These are phyloP conservation scores for Orussus abietinus DNA, from an alignment of 1,140 invertebrate species.

Conservation along the genomic window DNA sequence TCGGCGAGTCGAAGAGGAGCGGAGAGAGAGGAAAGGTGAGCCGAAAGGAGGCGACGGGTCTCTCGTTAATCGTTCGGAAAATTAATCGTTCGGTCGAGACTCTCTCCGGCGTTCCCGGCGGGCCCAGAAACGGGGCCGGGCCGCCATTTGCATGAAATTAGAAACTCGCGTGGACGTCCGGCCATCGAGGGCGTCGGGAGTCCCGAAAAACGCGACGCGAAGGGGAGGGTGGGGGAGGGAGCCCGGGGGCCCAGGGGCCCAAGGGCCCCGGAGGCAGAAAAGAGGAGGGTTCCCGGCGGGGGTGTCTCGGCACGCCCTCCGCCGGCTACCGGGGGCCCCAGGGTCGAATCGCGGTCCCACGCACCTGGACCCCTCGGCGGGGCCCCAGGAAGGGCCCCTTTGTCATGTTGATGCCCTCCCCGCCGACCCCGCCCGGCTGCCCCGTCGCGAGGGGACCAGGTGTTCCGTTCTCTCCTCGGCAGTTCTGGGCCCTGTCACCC, in stretches of 20 bases:
- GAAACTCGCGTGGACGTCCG: too few relatives aligned
- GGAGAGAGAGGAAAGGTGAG: too few relatives aligned
- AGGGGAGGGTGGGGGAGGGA: too few relatives aligned
- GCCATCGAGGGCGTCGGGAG: too few relatives aligned
- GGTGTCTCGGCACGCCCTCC: conserved; percentile 43
- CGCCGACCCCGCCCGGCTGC: conserved; percentile 15
- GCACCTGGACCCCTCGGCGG: conserved; percentile 40
- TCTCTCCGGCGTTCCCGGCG: too few relatives aligned
- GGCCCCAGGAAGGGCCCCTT: conserved; percentile 32
- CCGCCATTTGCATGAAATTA: background rate
- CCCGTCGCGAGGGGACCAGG: conserved; percentile 34
- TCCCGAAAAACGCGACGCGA: too few relatives aligned
- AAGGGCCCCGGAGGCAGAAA: too few relatives aligned
- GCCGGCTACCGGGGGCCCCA: conserved; percentile 37
- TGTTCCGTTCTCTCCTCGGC: conserved; percentile 32
- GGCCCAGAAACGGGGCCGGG: background rate
- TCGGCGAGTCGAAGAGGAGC: too few relatives aligned
- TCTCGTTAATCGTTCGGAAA: conserved; percentile 4
- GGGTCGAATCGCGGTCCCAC: conserved; percentile 46
- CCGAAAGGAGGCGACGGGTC: too few relatives aligned
- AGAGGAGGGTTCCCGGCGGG: conserved; percentile 30
- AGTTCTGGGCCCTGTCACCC: conserved; percentile 28
- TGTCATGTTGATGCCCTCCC: conserved; percentile 42
- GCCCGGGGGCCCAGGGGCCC: too few relatives aligned
- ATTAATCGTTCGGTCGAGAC: conserved; percentile 14